Percentiles rank a stretch among this genome's conserved stretches.
Evolutionary conservation across 2,113 vertebrate species (phyloP).

Genomic region (Callaeas wilsoni): DNA sequence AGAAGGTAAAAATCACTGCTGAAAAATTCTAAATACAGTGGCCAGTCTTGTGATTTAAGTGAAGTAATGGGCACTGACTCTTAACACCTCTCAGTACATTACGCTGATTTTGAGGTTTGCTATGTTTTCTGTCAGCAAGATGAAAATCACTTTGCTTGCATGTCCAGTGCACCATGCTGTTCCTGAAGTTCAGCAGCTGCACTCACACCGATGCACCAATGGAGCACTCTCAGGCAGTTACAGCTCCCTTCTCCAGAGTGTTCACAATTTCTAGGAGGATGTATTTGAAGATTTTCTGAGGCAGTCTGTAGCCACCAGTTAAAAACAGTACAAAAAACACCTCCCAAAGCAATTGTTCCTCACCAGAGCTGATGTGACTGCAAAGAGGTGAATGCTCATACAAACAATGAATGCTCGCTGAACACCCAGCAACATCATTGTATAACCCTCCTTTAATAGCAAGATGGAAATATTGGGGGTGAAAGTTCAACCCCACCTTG

Average conservation of each 20-base stretch:
- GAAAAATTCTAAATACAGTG: neutral
- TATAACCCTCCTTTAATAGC: neutral
- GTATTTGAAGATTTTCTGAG: neutral
- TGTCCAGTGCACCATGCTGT: neutral
- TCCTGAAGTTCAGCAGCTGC: neutral
- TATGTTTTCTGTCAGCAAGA: neutral
- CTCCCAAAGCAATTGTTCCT: neutral
- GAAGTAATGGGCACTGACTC: neutral
- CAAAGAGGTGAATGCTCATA: neutral
- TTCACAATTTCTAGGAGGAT: neutral
- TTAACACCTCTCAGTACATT: neutral
- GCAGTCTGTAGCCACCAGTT: neutral
- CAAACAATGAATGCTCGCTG: neutral
- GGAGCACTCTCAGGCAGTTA: neutral
- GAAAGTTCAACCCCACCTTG: neutral
- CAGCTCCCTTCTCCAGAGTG: neutral
- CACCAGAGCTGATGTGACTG: neutral
- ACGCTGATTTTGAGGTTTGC: neutral
- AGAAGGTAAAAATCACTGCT: neutral
- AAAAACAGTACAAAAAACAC: neutral
- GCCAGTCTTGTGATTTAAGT: neutral
- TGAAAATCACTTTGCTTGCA: neutral
- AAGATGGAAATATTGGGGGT: neutral
- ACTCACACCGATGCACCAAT: neutral
- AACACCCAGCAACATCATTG: neutral